Evolutionary conservation across 2,797 vertebrate genomes (phyloP).

Genomic region (Megaceryle alcyon): DNA sequence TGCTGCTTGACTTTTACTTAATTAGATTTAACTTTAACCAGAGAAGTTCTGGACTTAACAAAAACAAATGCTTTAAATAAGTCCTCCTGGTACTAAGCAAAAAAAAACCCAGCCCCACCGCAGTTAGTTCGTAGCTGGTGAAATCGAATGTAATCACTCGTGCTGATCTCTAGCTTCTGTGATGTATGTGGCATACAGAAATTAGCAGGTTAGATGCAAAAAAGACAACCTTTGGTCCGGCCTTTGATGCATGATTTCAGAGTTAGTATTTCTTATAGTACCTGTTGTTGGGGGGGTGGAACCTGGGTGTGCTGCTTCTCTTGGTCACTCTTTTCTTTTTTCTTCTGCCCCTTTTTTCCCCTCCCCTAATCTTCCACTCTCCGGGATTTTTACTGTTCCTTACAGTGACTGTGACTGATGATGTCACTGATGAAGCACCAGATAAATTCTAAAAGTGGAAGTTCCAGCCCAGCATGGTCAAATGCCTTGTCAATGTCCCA

Average conservation of each 20-base stretch:
- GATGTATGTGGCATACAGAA: not conserved
- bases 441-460: not conserved
- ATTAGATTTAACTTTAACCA: not conserved
- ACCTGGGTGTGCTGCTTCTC: not conserved
- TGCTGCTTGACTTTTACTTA: not conserved
- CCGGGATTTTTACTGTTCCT: not conserved
- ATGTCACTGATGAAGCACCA: not conserved
- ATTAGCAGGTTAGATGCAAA: not conserved
- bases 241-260: not conserved
- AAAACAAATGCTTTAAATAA: not conserved
- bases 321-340: not conserved
- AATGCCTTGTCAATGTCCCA: not conserved
- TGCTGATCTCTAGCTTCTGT: not conserved
- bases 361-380: not conserved
- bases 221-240: not conserved
- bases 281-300: accelerated
- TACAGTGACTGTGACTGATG: not conserved
- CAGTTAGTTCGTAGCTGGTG: not conserved
- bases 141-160: not conserved
- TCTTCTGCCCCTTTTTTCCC: not conserved
- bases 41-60: not conserved
- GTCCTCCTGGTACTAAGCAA: not conserved
- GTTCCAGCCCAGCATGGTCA: not conserved
- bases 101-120: not conserved
- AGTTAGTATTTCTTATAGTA: not conserved